Base-by-base conservation (phyloP, 2,888 invertebrate genomes). In the Mellilla xanthometata region DNA sequence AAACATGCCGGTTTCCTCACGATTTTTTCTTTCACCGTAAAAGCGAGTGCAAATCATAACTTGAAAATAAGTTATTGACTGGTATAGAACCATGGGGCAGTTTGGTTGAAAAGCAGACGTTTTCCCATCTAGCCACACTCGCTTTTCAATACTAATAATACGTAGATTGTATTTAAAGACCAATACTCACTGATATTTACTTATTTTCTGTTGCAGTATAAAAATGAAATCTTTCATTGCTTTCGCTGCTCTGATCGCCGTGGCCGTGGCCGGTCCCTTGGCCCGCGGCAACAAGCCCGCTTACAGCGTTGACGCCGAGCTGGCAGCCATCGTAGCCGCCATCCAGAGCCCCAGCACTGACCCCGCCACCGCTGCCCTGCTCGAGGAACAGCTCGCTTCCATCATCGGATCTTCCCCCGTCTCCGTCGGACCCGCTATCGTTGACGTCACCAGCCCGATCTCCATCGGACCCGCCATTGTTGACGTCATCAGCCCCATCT, bases 181-280 rank as follows among this genome's bases (percentile, higher is more conserved):
- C n/a, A n/a, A n/a, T n/a, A n/a, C 15, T 19, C 15, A 19, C 15
- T 1, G 4, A 1, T 3, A 5, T 19, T 19, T 5, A 5, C 6
- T 3, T 19, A 5, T 5, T 6, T 5, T 19, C 6, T 19, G 15
- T 60, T 65, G 19, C 53, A 76, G 75, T 65, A 42, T 47, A 70
- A 68, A 42, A 46, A 83, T 81, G 83, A 81, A 81, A 69, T 74
- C 70, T 69, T 60, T 77, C 62, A 44, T 79, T 43, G 76, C 68
- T 26, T 68, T 81, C 60, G 68, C 61, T 42, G 68, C 72, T 52
- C 38, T 77, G 44, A 62, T 73, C 52, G 76, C 73, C 49, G 58
- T 78, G 49, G 70, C 76, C 27, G 56, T 54, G 32, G 76, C 75
- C 53, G 44, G 43, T 50, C 65, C 69, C 10, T 10, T 57, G 39